A percentile compares a stretch with the other conserved stretches of the same genome.
Conservation (phyloP, 2,888 invertebrate species). For the Cyclophora albipunctata region DNA sequence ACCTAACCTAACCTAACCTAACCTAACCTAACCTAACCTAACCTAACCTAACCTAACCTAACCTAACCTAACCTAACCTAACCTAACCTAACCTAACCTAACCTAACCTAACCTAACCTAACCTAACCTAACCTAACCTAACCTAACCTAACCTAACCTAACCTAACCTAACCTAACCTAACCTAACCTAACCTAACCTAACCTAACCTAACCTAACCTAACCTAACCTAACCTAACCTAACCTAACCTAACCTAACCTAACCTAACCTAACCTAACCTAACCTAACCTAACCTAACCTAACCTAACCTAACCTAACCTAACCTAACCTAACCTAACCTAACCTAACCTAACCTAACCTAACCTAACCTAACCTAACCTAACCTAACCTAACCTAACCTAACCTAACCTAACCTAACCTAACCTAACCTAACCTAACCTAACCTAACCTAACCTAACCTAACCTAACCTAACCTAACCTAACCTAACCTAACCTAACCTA, state of each 20-base stretch:
- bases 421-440: constrained; percentile 22
- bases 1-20: constrained; percentile 11
- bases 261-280: constrained; percentile 7
- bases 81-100: constrained; percentile 6
- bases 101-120: constrained; percentile 10
- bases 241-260: constrained; percentile 7
- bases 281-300: constrained; percentile 15
- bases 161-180: constrained; percentile 10
- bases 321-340: constrained; percentile 12
- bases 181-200: constrained; percentile 10
- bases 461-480: constrained; percentile 18
- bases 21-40: constrained; percentile 9
- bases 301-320: constrained; percentile 16
- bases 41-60: constrained; percentile 10
- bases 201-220: constrained; percentile 8
- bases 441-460: constrained; percentile 20
- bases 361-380: constrained; percentile 12
- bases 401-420: constrained; percentile 15
- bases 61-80: constrained; percentile 7
- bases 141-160: constrained; percentile 10
- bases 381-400: constrained; percentile 19
- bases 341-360: constrained; percentile 15
- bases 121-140: constrained; percentile 8
- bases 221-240: constrained; percentile 10
- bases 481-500: constrained; percentile 14